These are phyloP conservation scores for Orussus abietinus DNA, from an alignment of 1,140 invertebrate species.

Conservation along the genomic window DNA sequence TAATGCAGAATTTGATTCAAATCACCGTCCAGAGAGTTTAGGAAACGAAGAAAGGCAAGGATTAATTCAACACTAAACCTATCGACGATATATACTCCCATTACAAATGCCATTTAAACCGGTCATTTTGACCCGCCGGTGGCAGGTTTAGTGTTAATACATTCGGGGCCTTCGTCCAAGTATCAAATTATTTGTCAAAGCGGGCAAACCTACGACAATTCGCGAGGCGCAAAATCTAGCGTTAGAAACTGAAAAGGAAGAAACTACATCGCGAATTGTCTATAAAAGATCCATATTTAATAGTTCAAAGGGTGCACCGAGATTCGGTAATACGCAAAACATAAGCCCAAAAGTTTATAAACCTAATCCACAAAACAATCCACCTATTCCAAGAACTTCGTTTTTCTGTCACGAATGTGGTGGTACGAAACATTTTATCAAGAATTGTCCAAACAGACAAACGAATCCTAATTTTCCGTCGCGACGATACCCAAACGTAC, in stretches of 20 bases:
- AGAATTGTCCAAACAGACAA: conserved; percentile 1
- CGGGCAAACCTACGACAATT: neutral
- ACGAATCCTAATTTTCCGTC: neutral
- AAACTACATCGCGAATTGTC: neutral
- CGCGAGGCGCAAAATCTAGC: conserved; percentile 1
- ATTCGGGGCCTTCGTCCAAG: too few relatives aligned
- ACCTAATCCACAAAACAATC: neutral
- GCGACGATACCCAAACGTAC: neutral
- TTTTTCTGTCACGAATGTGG: neutral
- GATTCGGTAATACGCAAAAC: conserved; percentile 1
- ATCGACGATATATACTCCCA: neutral
- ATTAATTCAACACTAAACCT: neutral
- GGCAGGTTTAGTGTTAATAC: too few relatives aligned
- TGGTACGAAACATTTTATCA: conserved; percentile 1
- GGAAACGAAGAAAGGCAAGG: neutral
- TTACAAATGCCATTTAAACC: too few relatives aligned
- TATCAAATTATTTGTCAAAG: too few relatives aligned
- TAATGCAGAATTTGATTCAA: neutral
- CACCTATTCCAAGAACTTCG: neutral
- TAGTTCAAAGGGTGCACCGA: neutral
- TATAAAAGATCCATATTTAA: neutral
- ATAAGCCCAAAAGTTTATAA: too few relatives aligned
- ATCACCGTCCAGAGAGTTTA: neutral
- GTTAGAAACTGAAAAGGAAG: conserved; percentile 1
- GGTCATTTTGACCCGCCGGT: too few relatives aligned